A percentile compares a stretch with the other conserved stretches of the same genome.
Conservation (phyloP, 2,113 vertebrate genomes). For the Pseudorasbora parva region DNA sequence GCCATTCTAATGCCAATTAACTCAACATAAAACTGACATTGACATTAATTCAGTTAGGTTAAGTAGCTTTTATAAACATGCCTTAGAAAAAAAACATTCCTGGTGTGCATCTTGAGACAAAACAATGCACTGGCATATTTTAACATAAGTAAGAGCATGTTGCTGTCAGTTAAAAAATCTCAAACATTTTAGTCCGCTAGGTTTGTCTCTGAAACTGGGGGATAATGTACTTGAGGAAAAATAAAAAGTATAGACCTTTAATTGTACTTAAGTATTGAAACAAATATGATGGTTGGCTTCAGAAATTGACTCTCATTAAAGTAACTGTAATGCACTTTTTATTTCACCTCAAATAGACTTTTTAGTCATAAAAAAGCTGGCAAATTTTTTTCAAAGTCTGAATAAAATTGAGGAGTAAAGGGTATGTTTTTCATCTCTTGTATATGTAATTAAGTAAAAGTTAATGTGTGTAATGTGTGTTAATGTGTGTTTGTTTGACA, state of each 20-base stretch:
- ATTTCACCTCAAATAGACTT: not conserved
- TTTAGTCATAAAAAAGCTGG: not conserved
- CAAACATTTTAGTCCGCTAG: no score
- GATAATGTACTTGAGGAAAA: no score
- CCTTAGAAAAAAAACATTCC: no score
- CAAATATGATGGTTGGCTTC: not conserved
- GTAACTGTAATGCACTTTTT: no score
- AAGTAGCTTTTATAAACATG: no score
- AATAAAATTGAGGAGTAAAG: not conserved
- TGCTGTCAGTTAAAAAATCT: no score
- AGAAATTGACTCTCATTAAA: not conserved
- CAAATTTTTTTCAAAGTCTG: not conserved
- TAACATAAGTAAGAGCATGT: no score
- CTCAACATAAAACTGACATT: constrained; percentile 10
- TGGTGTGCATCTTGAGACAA: no score
- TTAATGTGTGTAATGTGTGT: not conserved
- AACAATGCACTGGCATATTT: no score
- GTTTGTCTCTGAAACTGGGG: not conserved
- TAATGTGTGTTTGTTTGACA: not conserved
- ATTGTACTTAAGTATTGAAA: not conserved
- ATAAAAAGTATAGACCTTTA: not conserved
- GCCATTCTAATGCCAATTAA: not conserved
- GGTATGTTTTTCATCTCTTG: not conserved
- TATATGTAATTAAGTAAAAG: not conserved
- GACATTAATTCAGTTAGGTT: not conserved